Conservation (phyloP, 2,113 vertebrate species). For the Amphiprion ocellaris region DNA sequence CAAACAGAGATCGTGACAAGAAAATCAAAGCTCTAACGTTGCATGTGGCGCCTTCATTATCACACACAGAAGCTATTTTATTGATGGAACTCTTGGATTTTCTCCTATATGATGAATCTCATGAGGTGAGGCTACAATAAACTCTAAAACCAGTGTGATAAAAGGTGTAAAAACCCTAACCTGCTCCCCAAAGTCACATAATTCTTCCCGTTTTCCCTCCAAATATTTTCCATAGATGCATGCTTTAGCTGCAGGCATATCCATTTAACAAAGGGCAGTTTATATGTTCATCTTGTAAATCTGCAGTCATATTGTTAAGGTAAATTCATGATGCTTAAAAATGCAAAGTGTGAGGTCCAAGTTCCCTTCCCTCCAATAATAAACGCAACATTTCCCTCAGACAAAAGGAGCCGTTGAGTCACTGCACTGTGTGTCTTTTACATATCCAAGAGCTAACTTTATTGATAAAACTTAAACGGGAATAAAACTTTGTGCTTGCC, state of each 20-base stretch:
- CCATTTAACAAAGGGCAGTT: too few species aligned
- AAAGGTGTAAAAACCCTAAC: neutral
- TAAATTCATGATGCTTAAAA: neutral
- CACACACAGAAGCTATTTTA: neutral
- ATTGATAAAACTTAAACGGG: slow-evolving; percentile 30
- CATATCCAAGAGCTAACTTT: slow-evolving; percentile 54
- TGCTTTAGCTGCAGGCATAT: too few species aligned
- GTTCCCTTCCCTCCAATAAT: slow-evolving; percentile 3
- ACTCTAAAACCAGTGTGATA: neutral
- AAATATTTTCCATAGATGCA: neutral
- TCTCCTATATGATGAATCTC: neutral
- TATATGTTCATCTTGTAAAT: neutral
- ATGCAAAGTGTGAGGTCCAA: neutral
- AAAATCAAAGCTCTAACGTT: neutral
- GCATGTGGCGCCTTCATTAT: neutral
- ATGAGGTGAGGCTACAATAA: too few species aligned
- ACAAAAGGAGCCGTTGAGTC: slow-evolving; percentile 27
- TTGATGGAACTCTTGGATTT: neutral
- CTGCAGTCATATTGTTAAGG: neutral
- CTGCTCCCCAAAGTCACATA: neutral
- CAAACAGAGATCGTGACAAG: neutral
- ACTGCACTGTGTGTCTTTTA: slow-evolving; percentile 13
- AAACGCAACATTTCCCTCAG: slow-evolving; percentile 4
- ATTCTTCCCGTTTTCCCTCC: neutral
- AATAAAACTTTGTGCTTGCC: slow-evolving; percentile 62